Conservation (phyloP, 2,113 vertebrate species). For the Accipiter virgatus region DNA sequence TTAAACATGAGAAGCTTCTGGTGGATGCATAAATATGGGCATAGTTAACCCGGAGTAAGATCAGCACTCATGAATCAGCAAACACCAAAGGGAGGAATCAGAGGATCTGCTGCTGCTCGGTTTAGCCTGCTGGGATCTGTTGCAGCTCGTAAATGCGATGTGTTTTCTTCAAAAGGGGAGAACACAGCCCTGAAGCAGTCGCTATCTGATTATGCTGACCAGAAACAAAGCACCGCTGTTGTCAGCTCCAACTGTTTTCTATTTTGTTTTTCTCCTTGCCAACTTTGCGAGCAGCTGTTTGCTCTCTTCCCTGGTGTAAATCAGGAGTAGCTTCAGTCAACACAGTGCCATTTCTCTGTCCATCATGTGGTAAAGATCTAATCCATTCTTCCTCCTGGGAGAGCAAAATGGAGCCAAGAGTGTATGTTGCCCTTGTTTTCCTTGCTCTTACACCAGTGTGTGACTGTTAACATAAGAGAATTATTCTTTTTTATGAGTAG, state of each 20-base stretch:
- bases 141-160: background rate
- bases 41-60: background rate
- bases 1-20: background rate
- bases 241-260: background rate
- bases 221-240: slow-evolving; percentile 6
- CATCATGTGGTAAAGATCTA: background rate
- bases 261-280: slow-evolving; percentile 26
- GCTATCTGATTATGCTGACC: slow-evolving; percentile 26
- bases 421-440: background rate
- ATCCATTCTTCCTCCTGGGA: background rate
- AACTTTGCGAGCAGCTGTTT: background rate
- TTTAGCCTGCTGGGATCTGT: background rate
- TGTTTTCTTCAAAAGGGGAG: slow-evolving; percentile 25
- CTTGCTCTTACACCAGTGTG: background rate
- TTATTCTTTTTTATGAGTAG: background rate
- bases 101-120: background rate
- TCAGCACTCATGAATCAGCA: background rate
- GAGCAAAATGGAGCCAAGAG: background rate
- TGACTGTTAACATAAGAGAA: background rate
- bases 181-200: slow-evolving; percentile 15
- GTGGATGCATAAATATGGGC: background rate
- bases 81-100: background rate
- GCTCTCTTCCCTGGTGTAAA: background rate
- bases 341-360: background rate
- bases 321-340: background rate